phyloP scores from a whole-genome alignment of 2,888 invertebrate species.

The Amiota mariae region DNA sequence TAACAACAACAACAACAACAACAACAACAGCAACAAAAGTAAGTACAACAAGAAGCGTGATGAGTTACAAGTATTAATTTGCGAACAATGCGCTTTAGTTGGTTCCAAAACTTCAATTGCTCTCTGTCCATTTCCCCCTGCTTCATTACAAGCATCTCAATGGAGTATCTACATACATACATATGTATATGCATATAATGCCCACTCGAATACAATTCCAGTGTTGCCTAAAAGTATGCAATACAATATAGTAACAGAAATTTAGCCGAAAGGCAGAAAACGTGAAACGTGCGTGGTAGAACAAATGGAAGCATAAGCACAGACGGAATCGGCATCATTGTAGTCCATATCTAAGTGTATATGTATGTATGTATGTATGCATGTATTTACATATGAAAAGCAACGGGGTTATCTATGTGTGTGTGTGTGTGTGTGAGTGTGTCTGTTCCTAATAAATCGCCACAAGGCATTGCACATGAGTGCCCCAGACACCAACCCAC shows the following conservation, averaged over 20 bases:
- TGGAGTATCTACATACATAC: not conserved
- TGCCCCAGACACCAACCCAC: too few species aligned
- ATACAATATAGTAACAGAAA: not conserved
- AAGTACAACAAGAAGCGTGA: not conserved
- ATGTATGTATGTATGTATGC: too few species aligned
- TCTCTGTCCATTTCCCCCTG: not conserved
- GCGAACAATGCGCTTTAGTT: constrained; percentile 19
- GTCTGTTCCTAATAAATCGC: not conserved
- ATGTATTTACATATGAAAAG: too few species aligned
- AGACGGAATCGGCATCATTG: too few species aligned
- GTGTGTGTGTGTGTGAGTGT: not conserved
- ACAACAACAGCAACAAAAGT: too few species aligned
- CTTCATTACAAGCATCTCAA: not conserved
- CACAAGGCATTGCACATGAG: not conserved
- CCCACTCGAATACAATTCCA: not conserved
- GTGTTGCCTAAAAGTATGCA: constrained; percentile 17
- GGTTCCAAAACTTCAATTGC: not conserved
- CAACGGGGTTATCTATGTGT: too few species aligned
- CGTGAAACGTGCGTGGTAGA: not conserved
- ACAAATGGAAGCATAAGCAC: not conserved
- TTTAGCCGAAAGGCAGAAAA: not conserved
- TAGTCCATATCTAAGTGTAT: too few species aligned
- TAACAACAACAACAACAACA: not conserved
- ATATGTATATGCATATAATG: not conserved
- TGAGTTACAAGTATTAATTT: constrained; percentile 24